Evolutionary conservation across 2,113 vertebrate genomes (phyloP).

Genomic region (Leptocoma aspasia): DNA sequence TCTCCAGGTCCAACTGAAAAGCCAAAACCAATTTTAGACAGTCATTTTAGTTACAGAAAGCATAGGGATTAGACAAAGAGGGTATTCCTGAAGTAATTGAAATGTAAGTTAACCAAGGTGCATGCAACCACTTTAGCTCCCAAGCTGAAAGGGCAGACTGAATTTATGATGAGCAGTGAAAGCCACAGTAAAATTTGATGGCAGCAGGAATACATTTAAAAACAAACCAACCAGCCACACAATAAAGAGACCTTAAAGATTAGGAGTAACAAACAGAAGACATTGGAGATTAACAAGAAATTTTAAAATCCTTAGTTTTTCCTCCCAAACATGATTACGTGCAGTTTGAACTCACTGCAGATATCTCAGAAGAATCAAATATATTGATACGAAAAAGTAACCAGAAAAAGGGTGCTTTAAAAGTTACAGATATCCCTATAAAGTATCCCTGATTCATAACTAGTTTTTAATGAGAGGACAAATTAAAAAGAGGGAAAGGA

Average conservation of each 20-base stretch:
- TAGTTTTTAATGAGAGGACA: not conserved
- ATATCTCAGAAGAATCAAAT: not conserved
- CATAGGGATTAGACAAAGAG: not conserved
- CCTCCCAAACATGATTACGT: not conserved
- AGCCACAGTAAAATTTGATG: constrained; percentile 5
- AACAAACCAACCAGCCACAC: constrained; percentile 4
- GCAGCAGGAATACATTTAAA: constrained; percentile 18
- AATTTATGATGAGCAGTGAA: constrained; percentile 50
- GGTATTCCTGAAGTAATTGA: not conserved
- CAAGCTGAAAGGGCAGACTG: constrained; percentile 1
- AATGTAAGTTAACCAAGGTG: constrained; percentile 14
- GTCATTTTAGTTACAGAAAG: constrained; percentile 29
- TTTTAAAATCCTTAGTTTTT: not conserved
- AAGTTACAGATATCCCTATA: not conserved
- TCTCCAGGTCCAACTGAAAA: not conserved
- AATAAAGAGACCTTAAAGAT: not conserved
- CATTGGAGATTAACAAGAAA: not conserved
- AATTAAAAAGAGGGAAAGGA: not conserved
- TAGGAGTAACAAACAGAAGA: not conserved
- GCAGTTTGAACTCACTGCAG: not conserved
- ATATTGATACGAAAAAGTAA: not conserved
- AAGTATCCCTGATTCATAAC: not conserved
- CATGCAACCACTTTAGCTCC: not conserved
- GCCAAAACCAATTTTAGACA: constrained; percentile 6
- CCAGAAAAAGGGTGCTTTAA: not conserved